phyloP scores from a whole-genome alignment of 1,140 invertebrate genomes.

The Philopotamus ludificatus region DNA sequence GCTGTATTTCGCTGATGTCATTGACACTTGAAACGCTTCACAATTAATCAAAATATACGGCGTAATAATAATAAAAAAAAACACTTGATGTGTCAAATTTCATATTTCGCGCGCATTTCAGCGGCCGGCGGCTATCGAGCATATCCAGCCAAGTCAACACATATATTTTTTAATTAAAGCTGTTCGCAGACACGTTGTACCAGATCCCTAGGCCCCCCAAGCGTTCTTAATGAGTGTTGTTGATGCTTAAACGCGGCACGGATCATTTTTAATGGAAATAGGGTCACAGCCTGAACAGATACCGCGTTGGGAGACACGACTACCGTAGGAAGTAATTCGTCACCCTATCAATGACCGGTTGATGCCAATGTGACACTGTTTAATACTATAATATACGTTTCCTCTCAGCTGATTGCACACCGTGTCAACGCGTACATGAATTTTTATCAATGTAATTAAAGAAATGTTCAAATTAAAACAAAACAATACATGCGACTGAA shows the following conservation, averaged over 20 bases:
- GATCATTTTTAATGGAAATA: slow-evolving; percentile 5
- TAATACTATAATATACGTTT: slow-evolving; percentile 21
- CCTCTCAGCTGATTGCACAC: neutral
- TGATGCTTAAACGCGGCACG: neutral
- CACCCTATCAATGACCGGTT: slow-evolving; percentile 17
- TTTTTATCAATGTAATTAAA: neutral
- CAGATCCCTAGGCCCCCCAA: neutral
- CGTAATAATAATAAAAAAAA: too few species aligned
- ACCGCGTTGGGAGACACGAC: neutral
- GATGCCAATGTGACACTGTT: slow-evolving; percentile 11
- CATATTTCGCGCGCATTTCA: too few species aligned
- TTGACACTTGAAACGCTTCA: too few species aligned
- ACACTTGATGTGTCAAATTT: too few species aligned
- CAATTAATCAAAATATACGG: too few species aligned
- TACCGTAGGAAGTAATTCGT: slow-evolving; percentile 21
- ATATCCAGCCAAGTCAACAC: too few species aligned
- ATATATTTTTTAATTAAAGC: neutral
- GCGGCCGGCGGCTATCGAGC: too few species aligned
- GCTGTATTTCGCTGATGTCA: too few species aligned
- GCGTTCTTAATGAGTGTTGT: neutral
- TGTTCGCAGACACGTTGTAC: neutral
- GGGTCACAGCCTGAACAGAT: neutral
- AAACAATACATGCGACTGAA: too few species aligned
- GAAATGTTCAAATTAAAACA: neutral
- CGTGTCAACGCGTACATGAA: neutral